phyloP scores from a whole-genome alignment of 2,888 invertebrate species.

The Ischnus inquisitorius region DNA sequence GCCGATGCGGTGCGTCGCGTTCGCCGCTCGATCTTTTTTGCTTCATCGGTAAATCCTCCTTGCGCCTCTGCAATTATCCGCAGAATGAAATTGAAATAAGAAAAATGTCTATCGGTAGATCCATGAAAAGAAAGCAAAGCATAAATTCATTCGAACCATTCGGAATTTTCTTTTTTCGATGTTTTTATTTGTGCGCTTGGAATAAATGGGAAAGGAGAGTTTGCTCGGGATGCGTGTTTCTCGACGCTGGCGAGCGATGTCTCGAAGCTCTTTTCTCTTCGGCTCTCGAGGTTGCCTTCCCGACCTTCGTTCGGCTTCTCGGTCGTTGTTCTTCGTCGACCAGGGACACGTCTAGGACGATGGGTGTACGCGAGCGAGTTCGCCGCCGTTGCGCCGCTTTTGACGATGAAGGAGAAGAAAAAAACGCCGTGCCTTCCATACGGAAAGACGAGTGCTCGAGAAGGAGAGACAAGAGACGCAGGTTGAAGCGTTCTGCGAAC shows the following conservation, averaged over 20 bases:
- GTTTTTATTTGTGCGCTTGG: not conserved
- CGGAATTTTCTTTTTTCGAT: not conserved
- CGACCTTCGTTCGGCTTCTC: conserved; percentile 16
- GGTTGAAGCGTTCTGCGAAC: conserved; percentile 67
- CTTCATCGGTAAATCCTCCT: conserved; percentile 52
- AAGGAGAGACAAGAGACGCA: conserved; percentile 47
- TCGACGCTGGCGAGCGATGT: not conserved
- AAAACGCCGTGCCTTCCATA: conserved; percentile 11
- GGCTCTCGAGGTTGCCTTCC: conserved; percentile 1
- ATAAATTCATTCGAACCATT: not conserved
- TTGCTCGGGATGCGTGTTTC: not conserved
- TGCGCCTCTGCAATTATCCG: too few relatives aligned
- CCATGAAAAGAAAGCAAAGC: not conserved
- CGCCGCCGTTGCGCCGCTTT: conserved; percentile 39
- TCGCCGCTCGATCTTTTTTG: conserved; percentile 61
- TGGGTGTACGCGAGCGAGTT: conserved; percentile 32
- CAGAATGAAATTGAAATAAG: not conserved
- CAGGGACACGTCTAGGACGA: conserved; percentile 26
- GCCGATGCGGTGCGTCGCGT: conserved; percentile 68
- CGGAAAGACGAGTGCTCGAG: conserved; percentile 14
- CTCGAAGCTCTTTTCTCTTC: not conserved
- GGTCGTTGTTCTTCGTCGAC: conserved; percentile 16
- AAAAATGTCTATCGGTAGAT: not conserved
- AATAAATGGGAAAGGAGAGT: not conserved
- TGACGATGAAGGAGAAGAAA: conserved; percentile 35